Percentiles rank a stretch among this genome's conserved stretches.
phyloP scores from a whole-genome alignment of 2,888 invertebrate genomes.

The Ochlodes sylvanus region DNA sequence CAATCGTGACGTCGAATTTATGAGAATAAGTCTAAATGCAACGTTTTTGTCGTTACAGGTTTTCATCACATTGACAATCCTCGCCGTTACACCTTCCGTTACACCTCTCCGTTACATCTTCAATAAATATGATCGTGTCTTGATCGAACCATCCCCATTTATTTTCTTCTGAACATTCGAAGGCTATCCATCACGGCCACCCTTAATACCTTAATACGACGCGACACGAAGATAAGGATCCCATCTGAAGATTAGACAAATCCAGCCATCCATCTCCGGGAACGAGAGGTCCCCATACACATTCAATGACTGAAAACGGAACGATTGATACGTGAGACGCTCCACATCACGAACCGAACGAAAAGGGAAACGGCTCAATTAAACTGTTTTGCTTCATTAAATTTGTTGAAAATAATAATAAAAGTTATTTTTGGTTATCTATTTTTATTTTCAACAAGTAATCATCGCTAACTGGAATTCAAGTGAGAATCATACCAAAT shows the following conservation, averaged over 20 bases:
- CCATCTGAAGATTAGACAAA: slow-evolving; percentile 21
- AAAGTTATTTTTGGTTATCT: no score
- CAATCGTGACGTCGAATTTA: no score
- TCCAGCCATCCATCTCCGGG: slow-evolving; percentile 23
- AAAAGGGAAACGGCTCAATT: not conserved
- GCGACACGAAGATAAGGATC: slow-evolving; percentile 29
- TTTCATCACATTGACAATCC: no score
- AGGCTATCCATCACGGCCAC: slow-evolving; percentile 4
- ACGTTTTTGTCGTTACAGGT: no score
- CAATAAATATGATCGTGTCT: not conserved
- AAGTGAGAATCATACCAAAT: no score
- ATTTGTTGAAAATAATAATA: not conserved
- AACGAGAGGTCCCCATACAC: slow-evolving; percentile 9
- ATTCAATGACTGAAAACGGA: slow-evolving; percentile 12
- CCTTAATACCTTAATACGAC: slow-evolving; percentile 25
- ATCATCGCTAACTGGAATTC: no score
- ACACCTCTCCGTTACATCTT: not conserved
- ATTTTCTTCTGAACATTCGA: slow-evolving; percentile 1
- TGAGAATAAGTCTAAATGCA: no score
- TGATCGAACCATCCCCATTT: not conserved
- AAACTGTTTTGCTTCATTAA: slow-evolving; percentile 9
- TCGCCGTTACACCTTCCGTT: no score
- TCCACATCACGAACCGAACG: not conserved
- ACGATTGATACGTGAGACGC: slow-evolving; percentile 1
- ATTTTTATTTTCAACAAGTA: no score